Percentiles rank a stretch among this genome's conserved stretches.
These are phyloP conservation scores for Sterna hirundo DNA, from an alignment of 2,113 vertebrate species.

Conservation along the genomic window DNA sequence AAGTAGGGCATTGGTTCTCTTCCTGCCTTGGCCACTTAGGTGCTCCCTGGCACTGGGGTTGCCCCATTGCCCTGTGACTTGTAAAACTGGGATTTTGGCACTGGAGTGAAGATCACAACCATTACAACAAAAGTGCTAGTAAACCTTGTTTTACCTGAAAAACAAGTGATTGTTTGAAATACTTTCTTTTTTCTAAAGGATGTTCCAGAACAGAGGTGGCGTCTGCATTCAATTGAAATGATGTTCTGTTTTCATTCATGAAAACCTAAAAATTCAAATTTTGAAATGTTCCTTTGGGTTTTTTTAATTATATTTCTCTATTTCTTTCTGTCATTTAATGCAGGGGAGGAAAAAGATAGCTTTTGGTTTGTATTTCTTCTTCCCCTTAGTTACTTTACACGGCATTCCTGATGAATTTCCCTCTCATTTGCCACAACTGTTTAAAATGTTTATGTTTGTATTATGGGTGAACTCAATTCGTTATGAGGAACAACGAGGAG, in stretches of 20 bases:
- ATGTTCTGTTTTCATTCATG: background rate
- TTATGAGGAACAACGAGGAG: background rate
- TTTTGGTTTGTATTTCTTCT: background rate
- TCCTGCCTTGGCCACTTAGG: background rate
- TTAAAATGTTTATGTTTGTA: background rate
- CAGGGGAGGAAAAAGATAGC: background rate
- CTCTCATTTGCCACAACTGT: background rate
- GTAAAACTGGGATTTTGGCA: background rate
- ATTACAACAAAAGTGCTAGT: background rate
- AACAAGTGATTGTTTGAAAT: background rate
- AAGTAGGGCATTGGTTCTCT: background rate
- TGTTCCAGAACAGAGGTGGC: background rate
- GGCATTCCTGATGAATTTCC: background rate
- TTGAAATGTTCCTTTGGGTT: background rate
- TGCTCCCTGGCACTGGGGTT: background rate
- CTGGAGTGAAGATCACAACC: background rate
- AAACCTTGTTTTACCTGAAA: background rate
- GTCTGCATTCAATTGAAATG: background rate
- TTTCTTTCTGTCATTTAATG: background rate
- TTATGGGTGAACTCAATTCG: background rate
- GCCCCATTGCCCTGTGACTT: background rate
- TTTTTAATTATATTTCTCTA: background rate
- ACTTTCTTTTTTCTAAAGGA: background rate
- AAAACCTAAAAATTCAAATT: background rate
- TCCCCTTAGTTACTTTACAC: background rate